Base-by-base conservation (phyloP, 2,113 vertebrate genomes). In the Suncus etruscus region DNA sequence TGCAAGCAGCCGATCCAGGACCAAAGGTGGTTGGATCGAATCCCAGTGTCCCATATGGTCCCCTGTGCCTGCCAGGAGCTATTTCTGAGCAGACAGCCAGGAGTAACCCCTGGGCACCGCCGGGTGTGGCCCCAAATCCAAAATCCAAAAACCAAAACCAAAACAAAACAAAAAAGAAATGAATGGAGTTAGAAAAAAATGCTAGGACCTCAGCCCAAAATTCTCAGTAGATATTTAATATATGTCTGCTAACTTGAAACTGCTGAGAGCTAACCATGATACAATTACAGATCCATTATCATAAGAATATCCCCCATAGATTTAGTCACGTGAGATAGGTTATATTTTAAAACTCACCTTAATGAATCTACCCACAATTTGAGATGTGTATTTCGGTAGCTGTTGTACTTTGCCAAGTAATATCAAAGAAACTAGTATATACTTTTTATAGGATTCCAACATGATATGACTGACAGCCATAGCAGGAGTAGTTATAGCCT, bases 401-500 rank as follows among this genome's bases (percentile, higher is more conserved):
- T 98, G 99, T 96, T 99, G 99, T 94, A 99, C 99, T 98, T 99
- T 99, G 93, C 99, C 99, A 70, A 99, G 99, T 76, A 99, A 98
- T 97, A 99, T 99, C 97, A 99, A 99, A 65, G 99, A 99, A 95
- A 99, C 99, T 97, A 99, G 97, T 95, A 99, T 99, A 98, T 99
- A 99, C 97, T 99, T 99, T 97, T 99, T 99, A 97, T 99, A 99
- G 0, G 99, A 98, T 97, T 99, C 99, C 98, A 99, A 98, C 99
- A 99, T 99, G 98, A 99, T 99, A 96, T 99, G 99, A 97, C 99
- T 99, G 97, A 99, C 99, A 3, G 99, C 99, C 99, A 99, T 99
- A 94, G 99, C 99, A 90, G 99, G 99, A 98, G 99, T 99, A 97
- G 99, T 99, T 97, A 99, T 99, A 95, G 99, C 99, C 99, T 99